Percentiles rank a stretch among this genome's conserved stretches.
Evolutionary conservation across 1,140 invertebrate species (phyloP).

Genomic region (Drosophila lini): DNA sequence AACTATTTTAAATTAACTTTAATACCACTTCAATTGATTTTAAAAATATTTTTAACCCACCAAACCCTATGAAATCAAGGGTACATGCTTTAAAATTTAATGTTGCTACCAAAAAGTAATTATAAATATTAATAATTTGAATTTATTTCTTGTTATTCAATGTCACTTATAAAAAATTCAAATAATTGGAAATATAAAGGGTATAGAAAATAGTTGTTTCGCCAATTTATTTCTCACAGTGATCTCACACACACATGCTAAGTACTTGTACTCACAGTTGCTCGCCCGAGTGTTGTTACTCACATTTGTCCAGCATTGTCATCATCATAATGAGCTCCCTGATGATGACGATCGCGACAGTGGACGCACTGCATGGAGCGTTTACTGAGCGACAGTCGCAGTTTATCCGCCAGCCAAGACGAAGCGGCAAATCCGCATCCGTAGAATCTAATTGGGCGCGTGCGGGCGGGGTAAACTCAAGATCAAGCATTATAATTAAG

Average conservation of each 20-base stretch:
- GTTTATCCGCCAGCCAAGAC: slow-evolving; percentile 62
- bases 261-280: slow-evolving; percentile 3
- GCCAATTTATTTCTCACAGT: slow-evolving; percentile 27
- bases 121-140: neutral
- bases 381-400: slow-evolving; percentile 61
- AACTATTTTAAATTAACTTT: neutral
- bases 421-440: slow-evolving; percentile 30
- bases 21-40: neutral
- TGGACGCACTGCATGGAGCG: slow-evolving; percentile 45
- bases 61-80: neutral
- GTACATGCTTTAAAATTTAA: neutral
- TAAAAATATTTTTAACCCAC: neutral
- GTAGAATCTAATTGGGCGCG: neutral
- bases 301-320: slow-evolving; percentile 67
- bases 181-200: neutral
- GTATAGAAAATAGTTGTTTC: neutral
- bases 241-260: slow-evolving; percentile 16
- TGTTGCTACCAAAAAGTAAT: neutral
- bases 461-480: slow-evolving; percentile 33
- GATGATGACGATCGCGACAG: slow-evolving; percentile 5
- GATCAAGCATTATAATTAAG: slow-evolving; percentile 14
- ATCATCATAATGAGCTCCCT: slow-evolving; percentile 15
- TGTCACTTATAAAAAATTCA: too few species aligned
- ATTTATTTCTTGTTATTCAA: neutral
- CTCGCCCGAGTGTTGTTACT: slow-evolving; percentile 39